Conservation (phyloP, 1,140 invertebrate species). For the Drosophila setifemur region DNA sequence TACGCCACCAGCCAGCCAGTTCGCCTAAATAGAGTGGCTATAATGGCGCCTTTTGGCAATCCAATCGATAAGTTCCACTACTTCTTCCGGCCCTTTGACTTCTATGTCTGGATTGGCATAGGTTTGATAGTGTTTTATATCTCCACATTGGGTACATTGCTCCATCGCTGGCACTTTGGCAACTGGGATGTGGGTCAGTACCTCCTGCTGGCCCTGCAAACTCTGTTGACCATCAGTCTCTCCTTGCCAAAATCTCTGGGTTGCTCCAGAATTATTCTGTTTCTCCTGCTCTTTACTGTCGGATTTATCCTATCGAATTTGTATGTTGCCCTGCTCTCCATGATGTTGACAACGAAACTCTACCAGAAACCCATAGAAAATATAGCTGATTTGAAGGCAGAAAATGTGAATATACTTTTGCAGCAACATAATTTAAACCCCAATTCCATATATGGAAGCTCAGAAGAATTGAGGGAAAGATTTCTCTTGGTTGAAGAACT, state of each 20-base stretch:
- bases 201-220: slow-evolving; percentile 36
- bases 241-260: slow-evolving; percentile 6
- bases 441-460: slow-evolving; percentile 23
- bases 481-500: slow-evolving; percentile 14
- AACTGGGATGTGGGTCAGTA: slow-evolving; percentile 42
- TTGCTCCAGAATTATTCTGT: background rate
- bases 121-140: slow-evolving; percentile 15
- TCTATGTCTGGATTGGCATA: slow-evolving; percentile 11
- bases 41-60: slow-evolving; percentile 47
- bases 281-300: slow-evolving; percentile 26
- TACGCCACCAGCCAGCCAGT: slow-evolving; percentile 33
- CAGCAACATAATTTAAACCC: slow-evolving; percentile 7
- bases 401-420: slow-evolving; percentile 35
- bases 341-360: slow-evolving; percentile 41
- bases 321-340: slow-evolving; percentile 41
- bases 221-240: slow-evolving; percentile 12
- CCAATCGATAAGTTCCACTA: slow-evolving; percentile 44
- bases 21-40: slow-evolving; percentile 29
- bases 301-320: slow-evolving; percentile 31
- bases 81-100: slow-evolving; percentile 41
- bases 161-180: slow-evolving; percentile 10
- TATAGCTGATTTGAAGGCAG: slow-evolving; percentile 33
- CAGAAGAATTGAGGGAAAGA: slow-evolving; percentile 23
- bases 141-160: slow-evolving; percentile 14
- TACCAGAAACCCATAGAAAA: slow-evolving; percentile 32